Conservation (phyloP, 2,113 vertebrate species). For the Prietella phreatophila region DNA sequence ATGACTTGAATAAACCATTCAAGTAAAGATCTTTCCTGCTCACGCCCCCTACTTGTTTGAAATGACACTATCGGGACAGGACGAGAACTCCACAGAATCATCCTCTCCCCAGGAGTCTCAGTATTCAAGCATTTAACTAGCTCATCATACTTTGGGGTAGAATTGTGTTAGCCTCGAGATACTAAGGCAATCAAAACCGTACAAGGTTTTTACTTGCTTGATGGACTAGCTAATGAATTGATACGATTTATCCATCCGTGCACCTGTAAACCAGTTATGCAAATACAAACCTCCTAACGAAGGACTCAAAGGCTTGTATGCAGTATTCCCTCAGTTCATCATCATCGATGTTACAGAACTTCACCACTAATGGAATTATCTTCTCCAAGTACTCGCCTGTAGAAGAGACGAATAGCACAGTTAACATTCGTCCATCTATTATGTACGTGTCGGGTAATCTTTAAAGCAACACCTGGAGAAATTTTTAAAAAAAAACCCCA, state of each 20-base stretch:
- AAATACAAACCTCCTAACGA: slow-evolving; percentile 85
- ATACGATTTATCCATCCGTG: neutral
- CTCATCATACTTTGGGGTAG: neutral
- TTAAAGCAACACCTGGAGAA: slow-evolving; percentile 7
- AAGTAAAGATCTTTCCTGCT: neutral
- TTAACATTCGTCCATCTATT: neutral
- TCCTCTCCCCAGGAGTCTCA: neutral
- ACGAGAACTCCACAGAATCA: neutral
- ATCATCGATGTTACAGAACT: slow-evolving; percentile 97
- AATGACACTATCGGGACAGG: neutral
- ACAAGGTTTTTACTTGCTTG: neutral
- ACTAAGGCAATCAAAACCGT: too few relatives aligned
- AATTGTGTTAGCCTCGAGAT: neutral
- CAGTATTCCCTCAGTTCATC: slow-evolving; percentile 97
- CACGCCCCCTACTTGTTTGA: neutral
- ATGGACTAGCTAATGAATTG: neutral
- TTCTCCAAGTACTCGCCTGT: slow-evolving; percentile 97
- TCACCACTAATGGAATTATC: slow-evolving; percentile 98
- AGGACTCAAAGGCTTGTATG: slow-evolving; percentile 99
- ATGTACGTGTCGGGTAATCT: neutral
- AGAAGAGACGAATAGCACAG: slow-evolving; percentile 28
- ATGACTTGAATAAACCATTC: neutral
- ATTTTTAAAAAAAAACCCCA: neutral
- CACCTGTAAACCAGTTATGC: neutral
- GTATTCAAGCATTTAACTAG: neutral